phyloP scores from a whole-genome alignment of 2,888 invertebrate species.

The Coelopa pilipes region DNA sequence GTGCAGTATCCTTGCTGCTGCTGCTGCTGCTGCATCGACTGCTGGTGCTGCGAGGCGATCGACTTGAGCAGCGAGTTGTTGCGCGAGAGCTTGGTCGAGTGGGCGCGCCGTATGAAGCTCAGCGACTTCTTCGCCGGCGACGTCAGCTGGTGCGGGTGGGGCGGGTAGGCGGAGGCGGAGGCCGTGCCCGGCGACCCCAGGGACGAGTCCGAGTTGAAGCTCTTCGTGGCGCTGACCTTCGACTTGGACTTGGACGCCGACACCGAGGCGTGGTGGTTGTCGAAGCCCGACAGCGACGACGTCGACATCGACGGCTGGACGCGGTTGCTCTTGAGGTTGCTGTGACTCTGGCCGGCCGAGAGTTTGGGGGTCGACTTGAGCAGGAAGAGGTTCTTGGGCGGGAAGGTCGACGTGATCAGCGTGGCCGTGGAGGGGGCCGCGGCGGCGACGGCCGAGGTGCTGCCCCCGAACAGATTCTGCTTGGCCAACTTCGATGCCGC shows the following conservation, averaged over 20 bases:
- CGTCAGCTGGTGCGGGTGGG: slow-evolving; percentile 62
- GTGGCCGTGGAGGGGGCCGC: slow-evolving; percentile 44
- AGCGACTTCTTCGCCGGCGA: slow-evolving; percentile 71
- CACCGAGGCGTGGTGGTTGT: slow-evolving; percentile 41
- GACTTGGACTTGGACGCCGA: slow-evolving; percentile 34
- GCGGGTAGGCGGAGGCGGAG: slow-evolving; percentile 37
- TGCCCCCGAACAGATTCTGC: slow-evolving; percentile 54
- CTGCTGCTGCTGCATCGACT: slow-evolving; percentile 42
- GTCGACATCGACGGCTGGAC: slow-evolving; percentile 42
- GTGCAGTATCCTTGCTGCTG: slow-evolving; percentile 41
- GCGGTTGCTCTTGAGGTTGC: slow-evolving; percentile 28
- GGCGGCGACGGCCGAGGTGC: slow-evolving; percentile 39
- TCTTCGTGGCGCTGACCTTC: slow-evolving; percentile 46
- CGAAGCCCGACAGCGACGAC: slow-evolving; percentile 40
- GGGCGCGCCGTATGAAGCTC: slow-evolving; percentile 76
- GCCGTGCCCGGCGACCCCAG: slow-evolving; percentile 45
- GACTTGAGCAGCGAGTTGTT: slow-evolving; percentile 74
- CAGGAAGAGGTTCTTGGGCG: slow-evolving; percentile 66
- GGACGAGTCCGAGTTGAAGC: slow-evolving; percentile 49
- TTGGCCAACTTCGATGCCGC: slow-evolving; percentile 40
- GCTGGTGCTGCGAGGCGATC: slow-evolving; percentile 66
- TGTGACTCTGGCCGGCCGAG: slow-evolving; percentile 39
- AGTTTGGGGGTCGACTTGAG: slow-evolving; percentile 64
- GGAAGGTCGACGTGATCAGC: slow-evolving; percentile 64
- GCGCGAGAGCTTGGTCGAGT: slow-evolving; percentile 78